Conservation (phyloP, 1,140 invertebrate species). For the Drosophila punjabiensis region DNA sequence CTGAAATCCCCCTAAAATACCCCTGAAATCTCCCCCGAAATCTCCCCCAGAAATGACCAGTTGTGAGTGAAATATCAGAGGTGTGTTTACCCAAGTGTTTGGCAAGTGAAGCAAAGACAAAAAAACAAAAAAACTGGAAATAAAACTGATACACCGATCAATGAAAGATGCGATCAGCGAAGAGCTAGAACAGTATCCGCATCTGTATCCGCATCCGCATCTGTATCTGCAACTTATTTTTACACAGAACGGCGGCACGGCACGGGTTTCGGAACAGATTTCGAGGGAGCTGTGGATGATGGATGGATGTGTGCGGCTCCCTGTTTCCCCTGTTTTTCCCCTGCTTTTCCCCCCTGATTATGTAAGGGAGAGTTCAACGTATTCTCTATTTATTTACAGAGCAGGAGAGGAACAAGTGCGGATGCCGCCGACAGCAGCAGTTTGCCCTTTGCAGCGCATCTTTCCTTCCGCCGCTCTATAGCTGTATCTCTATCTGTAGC, state of each 20-base stretch:
- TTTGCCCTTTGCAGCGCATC: slow-evolving; percentile 21
- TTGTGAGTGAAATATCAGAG: neutral
- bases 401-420: slow-evolving; percentile 57
- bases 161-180: slow-evolving; percentile 5
- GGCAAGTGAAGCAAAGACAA: neutral
- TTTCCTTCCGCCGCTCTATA: slow-evolving; percentile 19
- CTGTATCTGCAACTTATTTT: slow-evolving; percentile 21
- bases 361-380: slow-evolving; percentile 70
- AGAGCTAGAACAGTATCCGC: neutral
- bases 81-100: slow-evolving; percentile 29
- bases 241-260: slow-evolving; percentile 27
- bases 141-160: neutral
- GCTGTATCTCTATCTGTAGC: slow-evolving; percentile 21
- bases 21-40: neutral
- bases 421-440: slow-evolving; percentile 15
- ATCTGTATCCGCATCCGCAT: slow-evolving; percentile 1
- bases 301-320: neutral
- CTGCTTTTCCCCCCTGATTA: slow-evolving; percentile 24
- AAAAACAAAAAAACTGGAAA: slow-evolving; percentile 3
- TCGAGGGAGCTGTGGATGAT: slow-evolving; percentile 17
- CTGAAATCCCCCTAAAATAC: neutral
- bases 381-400: slow-evolving; percentile 70
- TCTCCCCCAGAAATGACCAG: neutral
- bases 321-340: neutral
- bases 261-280: slow-evolving; percentile 43